Base-by-base conservation (phyloP, 2,113 vertebrate genomes). In the Leptobrachium ailaonicum region DNA sequence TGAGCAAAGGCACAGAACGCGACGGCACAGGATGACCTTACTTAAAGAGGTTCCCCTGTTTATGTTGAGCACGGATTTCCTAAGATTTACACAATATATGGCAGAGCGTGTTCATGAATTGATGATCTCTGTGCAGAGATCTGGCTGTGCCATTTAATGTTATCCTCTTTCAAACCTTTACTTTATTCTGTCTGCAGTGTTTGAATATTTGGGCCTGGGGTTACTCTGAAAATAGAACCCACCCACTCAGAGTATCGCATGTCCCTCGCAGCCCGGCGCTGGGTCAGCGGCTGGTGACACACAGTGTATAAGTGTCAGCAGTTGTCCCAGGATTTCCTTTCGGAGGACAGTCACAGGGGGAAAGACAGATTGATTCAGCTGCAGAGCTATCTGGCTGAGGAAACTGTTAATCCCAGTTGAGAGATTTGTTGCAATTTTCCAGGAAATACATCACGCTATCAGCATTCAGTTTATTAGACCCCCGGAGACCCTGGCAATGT, bases 161-260 rank as follows among this genome's bases (percentile, higher is more conserved):
- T 32, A 32, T 32, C 41, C 8, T 67, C 10, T 73, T 44, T 6
- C 45, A 80, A 40, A 42, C 68, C 69, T 69, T 77, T 71, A 6
- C 50, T 67, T 47, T 67, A 41, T 67, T 63, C 32, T 81, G 79
- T 81, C 79, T 81, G 66, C 79, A 62, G 64, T 75, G 64, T 75
- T 81, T 8, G 79, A 69, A 81, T 81, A 69, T 81, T 74, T 81
- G 72, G 79, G 53, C 69, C 72, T 80, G 79, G 79, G 64, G 54
- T 80, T 80, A 74, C 79, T 74, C 79, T 81, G 79, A 81, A 75
- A 81, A 81, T 81, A 81, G 79, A 81, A 81, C 79, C 79, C 79
- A 81, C 79, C 79, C 79, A 81, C 79, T 75, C 79, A 75, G 2
- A 41, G 79, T 81, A 81, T 81, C 71, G 20, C 41, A 66, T 81